These are phyloP conservation scores for Drosophila sproati DNA, from an alignment of 1,140 invertebrate species.

Conservation along the genomic window DNA sequence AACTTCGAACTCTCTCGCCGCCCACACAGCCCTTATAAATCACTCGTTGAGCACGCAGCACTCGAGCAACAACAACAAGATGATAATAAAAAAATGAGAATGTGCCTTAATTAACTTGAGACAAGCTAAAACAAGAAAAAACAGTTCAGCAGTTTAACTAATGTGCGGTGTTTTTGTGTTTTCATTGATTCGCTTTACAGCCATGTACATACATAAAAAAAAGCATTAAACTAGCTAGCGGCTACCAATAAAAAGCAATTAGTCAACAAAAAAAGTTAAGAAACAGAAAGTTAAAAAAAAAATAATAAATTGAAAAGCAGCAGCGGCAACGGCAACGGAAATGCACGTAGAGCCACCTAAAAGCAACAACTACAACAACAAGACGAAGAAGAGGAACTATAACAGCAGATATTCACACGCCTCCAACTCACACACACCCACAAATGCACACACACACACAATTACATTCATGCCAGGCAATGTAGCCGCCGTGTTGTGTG, in stretches of 20 bases:
- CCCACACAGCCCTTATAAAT: slow-evolving; percentile 53
- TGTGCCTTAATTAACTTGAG: slow-evolving; percentile 61
- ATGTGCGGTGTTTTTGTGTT: slow-evolving; percentile 43
- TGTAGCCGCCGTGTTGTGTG: slow-evolving; percentile 53
- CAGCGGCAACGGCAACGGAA: slow-evolving; percentile 56
- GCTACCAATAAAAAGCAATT: slow-evolving; percentile 34
- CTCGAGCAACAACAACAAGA: slow-evolving; percentile 35
- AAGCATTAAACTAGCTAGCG: slow-evolving; percentile 56
- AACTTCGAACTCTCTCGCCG: slow-evolving; percentile 4
- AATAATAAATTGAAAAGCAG: slow-evolving; percentile 6
- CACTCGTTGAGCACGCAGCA: slow-evolving; percentile 73
- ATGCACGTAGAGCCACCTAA: slow-evolving; percentile 59
- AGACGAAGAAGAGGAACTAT: slow-evolving; percentile 31
- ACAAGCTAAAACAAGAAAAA: slow-evolving; percentile 7
- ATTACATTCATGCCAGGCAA: slow-evolving; percentile 43
- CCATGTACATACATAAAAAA: slow-evolving; percentile 72
- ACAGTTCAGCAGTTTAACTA: slow-evolving; percentile 47
- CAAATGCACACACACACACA: slow-evolving; percentile 34
- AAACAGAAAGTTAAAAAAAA: slow-evolving; percentile 22
- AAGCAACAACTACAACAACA: slow-evolving; percentile 34
- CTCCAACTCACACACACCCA: not conserved
- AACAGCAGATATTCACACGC: slow-evolving; percentile 28
- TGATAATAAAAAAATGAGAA: slow-evolving; percentile 39
- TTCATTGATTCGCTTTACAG: slow-evolving; percentile 37
- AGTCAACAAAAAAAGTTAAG: slow-evolving; percentile 22